Percentiles rank a stretch among this genome's conserved stretches.
phyloP scores from a whole-genome alignment of 2,797 vertebrate genomes.

The Jordanella pulchra region DNA sequence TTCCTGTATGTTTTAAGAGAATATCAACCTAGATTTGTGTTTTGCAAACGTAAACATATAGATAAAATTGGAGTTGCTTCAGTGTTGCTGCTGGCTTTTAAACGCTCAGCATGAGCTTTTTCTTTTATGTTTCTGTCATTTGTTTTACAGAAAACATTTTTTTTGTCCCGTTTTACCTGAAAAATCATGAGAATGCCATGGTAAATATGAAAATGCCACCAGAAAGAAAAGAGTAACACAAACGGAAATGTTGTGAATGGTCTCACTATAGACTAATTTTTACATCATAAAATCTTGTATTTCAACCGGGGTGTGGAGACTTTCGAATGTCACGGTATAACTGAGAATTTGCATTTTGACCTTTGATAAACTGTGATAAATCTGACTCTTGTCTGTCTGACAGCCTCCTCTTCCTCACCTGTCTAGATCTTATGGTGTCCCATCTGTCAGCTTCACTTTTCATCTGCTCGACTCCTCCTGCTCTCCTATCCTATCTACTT shows the following conservation, averaged over 20 bases:
- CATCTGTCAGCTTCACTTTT: constrained; percentile 7
- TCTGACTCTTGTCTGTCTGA: constrained; percentile 3
- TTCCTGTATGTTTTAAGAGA: too few species aligned
- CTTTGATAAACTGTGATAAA: constrained; percentile 6
- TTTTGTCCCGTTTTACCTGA: background rate
- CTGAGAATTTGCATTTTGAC: constrained; percentile 2
- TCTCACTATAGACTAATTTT: background rate
- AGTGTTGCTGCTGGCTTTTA: background rate
- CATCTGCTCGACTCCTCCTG: constrained; percentile 4
- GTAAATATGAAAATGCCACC: background rate
- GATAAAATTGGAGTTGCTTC: background rate
- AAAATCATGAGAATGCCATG: background rate
- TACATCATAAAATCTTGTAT: background rate
- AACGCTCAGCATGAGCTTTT: background rate
- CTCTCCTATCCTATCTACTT: constrained; percentile 3
- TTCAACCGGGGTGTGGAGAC: background rate
- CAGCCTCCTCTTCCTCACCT: constrained; percentile 2
- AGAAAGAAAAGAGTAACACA: background rate
- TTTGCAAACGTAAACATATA: background rate
- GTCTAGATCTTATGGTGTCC: constrained; percentile 5
- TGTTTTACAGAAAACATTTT: background rate
- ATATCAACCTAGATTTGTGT: too few species aligned
- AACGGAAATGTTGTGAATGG: background rate
- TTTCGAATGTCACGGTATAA: background rate
- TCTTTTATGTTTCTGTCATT: background rate